These are phyloP conservation scores for Standfussiana lucernea DNA, from an alignment of 2,888 invertebrate species.

Conservation along the genomic window DNA sequence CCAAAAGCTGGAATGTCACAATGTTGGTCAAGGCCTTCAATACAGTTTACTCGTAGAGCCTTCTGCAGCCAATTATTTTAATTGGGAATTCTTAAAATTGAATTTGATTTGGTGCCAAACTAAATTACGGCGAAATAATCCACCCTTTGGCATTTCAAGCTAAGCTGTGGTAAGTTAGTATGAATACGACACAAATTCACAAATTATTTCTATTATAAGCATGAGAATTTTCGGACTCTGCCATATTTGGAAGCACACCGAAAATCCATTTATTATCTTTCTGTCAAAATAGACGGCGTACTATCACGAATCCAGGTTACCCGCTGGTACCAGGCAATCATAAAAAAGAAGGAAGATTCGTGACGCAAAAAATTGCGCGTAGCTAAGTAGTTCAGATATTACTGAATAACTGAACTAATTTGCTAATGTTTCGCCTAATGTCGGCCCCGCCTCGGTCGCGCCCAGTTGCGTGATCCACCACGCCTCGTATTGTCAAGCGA, in stretches of 20 bases:
- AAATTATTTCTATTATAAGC: neutral
- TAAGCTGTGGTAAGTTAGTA: neutral
- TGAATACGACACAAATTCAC: conserved; percentile 2
- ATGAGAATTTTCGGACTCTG: neutral
- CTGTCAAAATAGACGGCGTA: neutral
- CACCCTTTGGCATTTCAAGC: conserved; percentile 11
- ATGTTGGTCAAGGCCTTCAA: conserved; percentile 47
- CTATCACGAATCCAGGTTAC: conserved; percentile 15
- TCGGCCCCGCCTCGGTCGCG: conserved; percentile 64
- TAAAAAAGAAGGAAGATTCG: conserved; percentile 40
- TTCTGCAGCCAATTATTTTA: conserved; percentile 33
- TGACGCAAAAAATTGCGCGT: conserved; percentile 51
- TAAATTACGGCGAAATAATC: conserved; percentile 13
- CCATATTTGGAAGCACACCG: conserved; percentile 9
- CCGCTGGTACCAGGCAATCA: conserved; percentile 39
- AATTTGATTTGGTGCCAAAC: conserved; percentile 31
- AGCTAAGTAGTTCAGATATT: too few species aligned
- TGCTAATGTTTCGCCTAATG: conserved; percentile 69
- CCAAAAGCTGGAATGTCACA: conserved; percentile 11
- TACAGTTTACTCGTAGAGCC: conserved; percentile 4
- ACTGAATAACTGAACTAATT: conserved; percentile 65
- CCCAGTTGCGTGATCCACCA: conserved; percentile 65
- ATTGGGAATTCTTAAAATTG: conserved; percentile 16
- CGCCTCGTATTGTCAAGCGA: conserved; percentile 63
- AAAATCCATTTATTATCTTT: neutral